Conservation (phyloP, 2,113 vertebrate species). For the Pollimyrus isidori region DNA sequence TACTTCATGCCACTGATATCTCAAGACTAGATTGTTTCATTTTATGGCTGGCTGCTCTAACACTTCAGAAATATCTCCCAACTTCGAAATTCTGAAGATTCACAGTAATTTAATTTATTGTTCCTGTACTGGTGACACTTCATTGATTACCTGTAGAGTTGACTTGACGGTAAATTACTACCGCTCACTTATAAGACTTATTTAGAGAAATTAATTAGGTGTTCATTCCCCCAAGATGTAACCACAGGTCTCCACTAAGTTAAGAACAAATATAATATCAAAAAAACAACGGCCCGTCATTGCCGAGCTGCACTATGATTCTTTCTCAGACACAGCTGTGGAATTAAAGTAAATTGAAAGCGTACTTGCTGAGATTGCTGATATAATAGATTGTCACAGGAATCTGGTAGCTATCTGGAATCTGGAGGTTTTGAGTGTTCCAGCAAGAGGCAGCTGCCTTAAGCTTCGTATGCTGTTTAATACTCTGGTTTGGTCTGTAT, state of each 20-base stretch:
- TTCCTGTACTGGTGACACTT: neutral
- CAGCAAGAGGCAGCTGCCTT: neutral
- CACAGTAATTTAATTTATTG: neutral
- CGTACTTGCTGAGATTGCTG: neutral
- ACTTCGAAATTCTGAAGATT: neutral
- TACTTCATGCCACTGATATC: neutral
- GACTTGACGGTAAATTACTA: neutral
- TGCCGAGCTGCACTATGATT: neutral
- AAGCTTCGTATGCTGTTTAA: neutral
- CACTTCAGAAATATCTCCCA: neutral
- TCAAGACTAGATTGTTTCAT: neutral
- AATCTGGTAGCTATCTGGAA: neutral
- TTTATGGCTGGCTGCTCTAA: neutral
- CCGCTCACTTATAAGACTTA: neutral
- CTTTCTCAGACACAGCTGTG: neutral
- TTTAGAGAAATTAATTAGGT: neutral
- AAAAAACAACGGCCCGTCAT: neutral
- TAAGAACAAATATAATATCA: neutral
- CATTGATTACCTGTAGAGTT: neutral
- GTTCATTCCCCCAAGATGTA: neutral
- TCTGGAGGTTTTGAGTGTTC: neutral
- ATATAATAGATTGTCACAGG: neutral
- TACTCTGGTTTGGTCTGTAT: neutral
- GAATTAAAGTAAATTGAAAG: neutral
- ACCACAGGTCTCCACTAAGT: neutral